These are phyloP conservation scores for Apis florea DNA, from an alignment of 1,140 invertebrate species.

Conservation along the genomic window DNA sequence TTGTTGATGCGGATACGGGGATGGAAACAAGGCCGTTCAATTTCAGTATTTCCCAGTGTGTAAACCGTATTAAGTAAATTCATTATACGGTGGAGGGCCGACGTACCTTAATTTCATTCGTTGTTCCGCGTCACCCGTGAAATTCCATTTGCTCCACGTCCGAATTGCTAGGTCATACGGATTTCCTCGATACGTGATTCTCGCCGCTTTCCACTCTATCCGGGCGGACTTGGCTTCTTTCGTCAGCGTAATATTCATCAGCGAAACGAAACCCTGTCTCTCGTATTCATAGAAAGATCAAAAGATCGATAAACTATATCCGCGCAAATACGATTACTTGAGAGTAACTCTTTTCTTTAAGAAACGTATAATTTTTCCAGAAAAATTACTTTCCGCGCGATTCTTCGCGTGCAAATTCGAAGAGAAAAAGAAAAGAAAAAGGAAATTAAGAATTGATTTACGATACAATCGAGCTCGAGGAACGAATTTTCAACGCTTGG, in stretches of 20 bases:
- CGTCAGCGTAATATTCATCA: background rate
- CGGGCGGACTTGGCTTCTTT: background rate
- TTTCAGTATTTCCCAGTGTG: slow-evolving; percentile 30
- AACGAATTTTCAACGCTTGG: too few species aligned
- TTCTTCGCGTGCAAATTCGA: too few species aligned
- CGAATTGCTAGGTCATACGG: slow-evolving; percentile 38
- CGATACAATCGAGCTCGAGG: too few species aligned
- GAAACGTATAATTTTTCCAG: too few species aligned
- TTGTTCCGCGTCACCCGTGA: slow-evolving; percentile 35
- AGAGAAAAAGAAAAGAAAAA: too few species aligned
- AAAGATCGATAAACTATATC: too few species aligned
- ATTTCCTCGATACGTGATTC: slow-evolving; percentile 46
- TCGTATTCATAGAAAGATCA: background rate
- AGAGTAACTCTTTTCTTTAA: too few species aligned
- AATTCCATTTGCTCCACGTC: slow-evolving; percentile 37
- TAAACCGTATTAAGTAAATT: slow-evolving; percentile 48
- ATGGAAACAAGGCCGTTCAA: slow-evolving; percentile 24
- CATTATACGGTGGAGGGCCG: slow-evolving; percentile 41
- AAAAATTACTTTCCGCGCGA: too few species aligned
- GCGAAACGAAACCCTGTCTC: background rate
- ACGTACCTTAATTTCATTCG: slow-evolving; percentile 43
- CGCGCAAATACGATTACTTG: too few species aligned
- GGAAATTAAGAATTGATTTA: too few species aligned
- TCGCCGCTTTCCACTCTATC: background rate
- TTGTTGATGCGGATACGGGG: background rate